Percentiles rank a stretch among this genome's conserved stretches.
Evolutionary conservation across 2,113 vertebrate species (phyloP).

Genomic region (Heteronetta atricapilla): DNA sequence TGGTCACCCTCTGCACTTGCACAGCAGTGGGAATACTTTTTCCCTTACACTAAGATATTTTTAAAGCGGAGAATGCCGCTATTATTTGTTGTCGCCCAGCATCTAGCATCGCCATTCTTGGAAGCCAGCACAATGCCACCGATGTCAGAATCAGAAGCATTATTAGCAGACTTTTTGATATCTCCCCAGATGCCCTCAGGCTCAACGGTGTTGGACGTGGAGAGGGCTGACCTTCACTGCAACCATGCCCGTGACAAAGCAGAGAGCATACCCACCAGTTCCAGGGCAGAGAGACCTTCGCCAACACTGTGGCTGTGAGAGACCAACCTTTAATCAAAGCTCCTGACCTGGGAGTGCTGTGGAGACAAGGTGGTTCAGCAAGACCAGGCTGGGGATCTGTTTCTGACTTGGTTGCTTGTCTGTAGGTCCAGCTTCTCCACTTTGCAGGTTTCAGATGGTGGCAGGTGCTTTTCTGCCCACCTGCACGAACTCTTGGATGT

Average conservation of each 20-base stretch:
- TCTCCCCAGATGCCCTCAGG: background rate
- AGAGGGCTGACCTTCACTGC: background rate
- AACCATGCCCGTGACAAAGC: background rate
- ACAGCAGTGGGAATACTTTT: slow-evolving; percentile 63
- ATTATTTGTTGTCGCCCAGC: slow-evolving; percentile 56
- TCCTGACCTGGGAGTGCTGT: background rate
- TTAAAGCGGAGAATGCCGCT: slow-evolving; percentile 42
- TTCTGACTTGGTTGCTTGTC: background rate
- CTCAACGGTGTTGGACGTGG: background rate
- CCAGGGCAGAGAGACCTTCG: background rate
- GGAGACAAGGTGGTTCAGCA: background rate
- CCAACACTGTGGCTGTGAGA: background rate
- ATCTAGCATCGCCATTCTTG: slow-evolving; percentile 56
- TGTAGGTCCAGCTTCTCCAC: background rate
- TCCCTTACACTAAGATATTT: slow-evolving; percentile 59
- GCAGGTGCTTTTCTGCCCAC: slow-evolving; percentile 29
- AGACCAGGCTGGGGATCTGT: background rate
- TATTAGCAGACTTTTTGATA: background rate
- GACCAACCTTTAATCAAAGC: background rate
- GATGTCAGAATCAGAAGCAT: background rate
- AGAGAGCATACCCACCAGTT: background rate
- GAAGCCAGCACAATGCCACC: background rate
- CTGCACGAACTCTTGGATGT: background rate
- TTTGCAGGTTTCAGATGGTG: background rate
- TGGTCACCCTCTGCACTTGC: slow-evolving; percentile 42